A percentile compares a stretch with the other conserved stretches of the same genome.
Conservation (phyloP, 2,113 vertebrate species). For the Indicator indicator region DNA sequence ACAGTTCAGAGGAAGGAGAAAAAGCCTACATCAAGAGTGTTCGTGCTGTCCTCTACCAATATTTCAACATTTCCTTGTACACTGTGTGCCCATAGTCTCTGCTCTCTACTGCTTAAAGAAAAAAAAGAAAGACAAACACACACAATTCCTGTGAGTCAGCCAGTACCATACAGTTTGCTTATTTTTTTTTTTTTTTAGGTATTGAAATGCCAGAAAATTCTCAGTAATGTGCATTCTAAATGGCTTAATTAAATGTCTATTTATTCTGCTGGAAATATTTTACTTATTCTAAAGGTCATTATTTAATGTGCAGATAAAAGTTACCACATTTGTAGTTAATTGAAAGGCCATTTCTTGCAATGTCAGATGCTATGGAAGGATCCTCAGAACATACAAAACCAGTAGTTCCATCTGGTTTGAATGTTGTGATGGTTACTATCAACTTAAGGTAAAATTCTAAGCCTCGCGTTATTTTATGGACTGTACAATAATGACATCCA, state of each 20-base stretch:
- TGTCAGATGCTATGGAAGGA: neutral
- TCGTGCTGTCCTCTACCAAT: neutral
- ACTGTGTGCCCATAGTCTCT: neutral
- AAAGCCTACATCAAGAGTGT: too few relatives aligned
- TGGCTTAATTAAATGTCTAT: neutral
- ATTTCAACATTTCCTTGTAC: neutral
- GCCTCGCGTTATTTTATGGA: neutral
- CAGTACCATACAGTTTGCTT: neutral
- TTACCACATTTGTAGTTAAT: neutral
- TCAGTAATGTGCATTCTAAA: neutral
- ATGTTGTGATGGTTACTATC: neutral
- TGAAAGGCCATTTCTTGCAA: neutral
- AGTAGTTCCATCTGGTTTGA: neutral
- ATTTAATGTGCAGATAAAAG: neutral
- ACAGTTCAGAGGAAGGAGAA: fast-evolving
- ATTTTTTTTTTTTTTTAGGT: neutral
- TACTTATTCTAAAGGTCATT: neutral
- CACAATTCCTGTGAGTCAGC: neutral
- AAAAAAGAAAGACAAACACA: neutral
- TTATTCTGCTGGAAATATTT: neutral
- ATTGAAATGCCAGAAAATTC: neutral
- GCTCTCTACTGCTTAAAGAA: neutral
- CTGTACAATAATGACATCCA: neutral
- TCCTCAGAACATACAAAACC: neutral
- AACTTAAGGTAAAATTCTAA: neutral